Evolutionary conservation across 2,888 invertebrate genomes (phyloP).

Genomic region (Sarcophaga variegata): DNA sequence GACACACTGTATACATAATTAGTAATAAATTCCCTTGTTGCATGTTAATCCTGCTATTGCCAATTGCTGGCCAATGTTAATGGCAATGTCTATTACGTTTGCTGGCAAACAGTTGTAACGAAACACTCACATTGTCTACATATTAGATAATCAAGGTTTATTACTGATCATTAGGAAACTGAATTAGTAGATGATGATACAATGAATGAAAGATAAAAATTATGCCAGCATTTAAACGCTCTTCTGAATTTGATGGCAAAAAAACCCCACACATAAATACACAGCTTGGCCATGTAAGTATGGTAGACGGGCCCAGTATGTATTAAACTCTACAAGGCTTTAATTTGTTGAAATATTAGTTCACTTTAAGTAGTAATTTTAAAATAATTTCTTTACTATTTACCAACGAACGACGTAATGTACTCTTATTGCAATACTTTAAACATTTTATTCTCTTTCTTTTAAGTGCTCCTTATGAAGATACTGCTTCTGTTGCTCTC

Average conservation of each 20-base stretch:
- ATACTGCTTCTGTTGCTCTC: too few relatives aligned
- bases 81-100: neutral
- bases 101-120: constrained; percentile 12
- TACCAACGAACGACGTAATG: too few relatives aligned
- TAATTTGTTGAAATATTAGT: constrained; percentile 50
- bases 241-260: neutral
- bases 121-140: constrained; percentile 10
- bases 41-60: constrained; percentile 34
- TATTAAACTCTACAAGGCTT: constrained; percentile 43
- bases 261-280: neutral
- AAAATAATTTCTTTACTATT: constrained; percentile 14
- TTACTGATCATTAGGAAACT: constrained; percentile 60
- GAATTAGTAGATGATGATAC: constrained; percentile 40
- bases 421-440: too few relatives aligned
- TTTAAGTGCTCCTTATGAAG: too few relatives aligned
- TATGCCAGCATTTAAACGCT: neutral
- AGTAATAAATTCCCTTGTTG: constrained; percentile 37
- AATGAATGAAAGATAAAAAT: neutral
- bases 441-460: too few relatives aligned
- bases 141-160: constrained; percentile 52
- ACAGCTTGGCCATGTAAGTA: neutral
- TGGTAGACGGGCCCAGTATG: neutral
- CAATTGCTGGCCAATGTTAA: neutral
- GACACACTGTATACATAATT: neutral
- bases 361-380: constrained; percentile 21